Conservation (phyloP, 2,888 invertebrate species). For the Trichopria drosophilae region DNA sequence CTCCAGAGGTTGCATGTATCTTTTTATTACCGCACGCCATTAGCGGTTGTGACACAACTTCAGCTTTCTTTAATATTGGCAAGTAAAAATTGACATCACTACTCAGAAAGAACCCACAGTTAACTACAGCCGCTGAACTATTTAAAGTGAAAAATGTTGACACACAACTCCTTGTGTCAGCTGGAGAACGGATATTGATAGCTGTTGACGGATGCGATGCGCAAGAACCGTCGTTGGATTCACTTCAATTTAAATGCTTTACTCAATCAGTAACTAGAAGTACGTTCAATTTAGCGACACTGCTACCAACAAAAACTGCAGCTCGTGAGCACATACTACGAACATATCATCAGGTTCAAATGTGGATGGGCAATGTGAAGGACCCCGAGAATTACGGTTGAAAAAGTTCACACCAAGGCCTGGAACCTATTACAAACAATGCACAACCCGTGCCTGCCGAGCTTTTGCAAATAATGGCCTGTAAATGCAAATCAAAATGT, state of each 20-base stretch:
- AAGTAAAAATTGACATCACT: constrained; percentile 1
- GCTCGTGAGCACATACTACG: constrained; percentile 1
- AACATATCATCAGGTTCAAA: constrained; percentile 13
- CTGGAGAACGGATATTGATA: constrained; percentile 4
- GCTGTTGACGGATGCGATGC: background rate
- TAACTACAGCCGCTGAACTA: background rate
- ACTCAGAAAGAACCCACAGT: background rate
- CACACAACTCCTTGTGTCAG: background rate
- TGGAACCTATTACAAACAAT: background rate
- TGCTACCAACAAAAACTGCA: constrained; percentile 5
- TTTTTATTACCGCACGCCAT: constrained; percentile 5
- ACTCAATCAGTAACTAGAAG: background rate
- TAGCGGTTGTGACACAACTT: constrained; percentile 1
- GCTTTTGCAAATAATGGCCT: constrained; percentile 1
- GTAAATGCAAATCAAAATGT: constrained; percentile 3
- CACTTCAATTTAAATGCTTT: background rate
- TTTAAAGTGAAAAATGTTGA: constrained; percentile 5
- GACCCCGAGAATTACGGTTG: constrained; percentile 4
- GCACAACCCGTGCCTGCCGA: background rate
- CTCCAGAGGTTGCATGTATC: background rate
- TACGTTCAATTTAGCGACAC: background rate
- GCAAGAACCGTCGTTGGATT: background rate
- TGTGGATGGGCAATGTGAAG: constrained; percentile 4
- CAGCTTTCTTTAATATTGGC: constrained; percentile 1
- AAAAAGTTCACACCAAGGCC: background rate